Conservation (phyloP, 2,888 invertebrate species). For the Nasonia oneida region DNA sequence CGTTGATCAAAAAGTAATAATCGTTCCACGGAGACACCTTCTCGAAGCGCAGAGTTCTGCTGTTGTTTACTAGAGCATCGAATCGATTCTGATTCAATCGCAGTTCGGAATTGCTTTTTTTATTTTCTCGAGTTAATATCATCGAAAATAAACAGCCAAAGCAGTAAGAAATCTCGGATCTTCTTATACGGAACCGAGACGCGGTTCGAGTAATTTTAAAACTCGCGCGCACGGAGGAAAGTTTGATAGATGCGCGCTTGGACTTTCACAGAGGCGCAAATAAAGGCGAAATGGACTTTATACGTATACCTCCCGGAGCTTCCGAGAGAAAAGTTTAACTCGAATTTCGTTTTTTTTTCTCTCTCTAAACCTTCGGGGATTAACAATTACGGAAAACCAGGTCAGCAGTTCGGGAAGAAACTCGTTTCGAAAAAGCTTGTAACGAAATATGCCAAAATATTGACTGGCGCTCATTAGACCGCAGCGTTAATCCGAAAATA, state of each 20-base stretch:
- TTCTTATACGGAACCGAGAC: conserved; percentile 10
- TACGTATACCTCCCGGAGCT: neutral
- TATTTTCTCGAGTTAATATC: neutral
- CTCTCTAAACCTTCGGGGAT: neutral
- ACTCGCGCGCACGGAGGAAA: conserved; percentile 18
- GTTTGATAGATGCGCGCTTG: conserved; percentile 28
- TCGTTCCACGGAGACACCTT: neutral
- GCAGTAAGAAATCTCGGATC: neutral
- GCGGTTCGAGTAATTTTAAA: conserved; percentile 27
- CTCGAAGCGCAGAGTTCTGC: neutral
- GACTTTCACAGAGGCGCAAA: conserved; percentile 7
- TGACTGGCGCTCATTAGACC: conserved; percentile 36
- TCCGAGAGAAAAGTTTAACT: neutral
- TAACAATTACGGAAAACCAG: neutral
- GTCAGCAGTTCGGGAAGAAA: neutral
- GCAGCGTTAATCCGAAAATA: neutral
- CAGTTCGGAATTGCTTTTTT: conserved; percentile 6
- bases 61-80: neutral
- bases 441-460: conserved; percentile 26
- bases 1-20: neutral
- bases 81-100: neutral
- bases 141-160: neutral
- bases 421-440: neutral
- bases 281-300: conserved; percentile 2
- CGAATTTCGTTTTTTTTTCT: neutral